These are phyloP conservation scores for Pegoplata infirma DNA, from an alignment of 2,888 invertebrate species.

Conservation along the genomic window DNA sequence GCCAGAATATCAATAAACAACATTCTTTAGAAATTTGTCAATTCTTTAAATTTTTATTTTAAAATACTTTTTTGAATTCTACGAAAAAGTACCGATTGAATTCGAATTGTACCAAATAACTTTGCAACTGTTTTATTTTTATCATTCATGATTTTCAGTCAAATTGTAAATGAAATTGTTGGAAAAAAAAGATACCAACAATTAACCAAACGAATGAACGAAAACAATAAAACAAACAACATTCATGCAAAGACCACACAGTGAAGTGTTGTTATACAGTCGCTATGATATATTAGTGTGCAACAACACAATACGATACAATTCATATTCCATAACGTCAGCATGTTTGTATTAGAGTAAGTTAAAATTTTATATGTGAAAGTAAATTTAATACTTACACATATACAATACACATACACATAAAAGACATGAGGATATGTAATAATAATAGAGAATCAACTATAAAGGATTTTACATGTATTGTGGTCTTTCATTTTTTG, in stretches of 20 bases:
- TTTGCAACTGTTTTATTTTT: no score
- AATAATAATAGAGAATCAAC: not conserved
- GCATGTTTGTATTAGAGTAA: no score
- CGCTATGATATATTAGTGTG: not conserved
- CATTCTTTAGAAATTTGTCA: no score
- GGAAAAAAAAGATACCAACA: conserved; percentile 15
- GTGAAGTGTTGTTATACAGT: not conserved
- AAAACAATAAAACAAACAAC: not conserved
- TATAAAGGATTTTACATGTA: not conserved
- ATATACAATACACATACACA: not conserved
- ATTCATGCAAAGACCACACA: not conserved
- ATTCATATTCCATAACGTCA: not conserved
- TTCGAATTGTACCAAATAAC: no score
- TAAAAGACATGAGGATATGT: not conserved
- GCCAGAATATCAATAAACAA: no score
- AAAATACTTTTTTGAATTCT: no score
- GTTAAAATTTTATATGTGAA: not conserved
- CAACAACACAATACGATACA: not conserved
- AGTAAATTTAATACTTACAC: no score
- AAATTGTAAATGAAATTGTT: conserved; percentile 11
- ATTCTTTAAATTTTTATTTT: no score
- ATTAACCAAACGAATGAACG: conserved; percentile 43
- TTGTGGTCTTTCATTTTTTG: not conserved
- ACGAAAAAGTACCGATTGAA: no score
- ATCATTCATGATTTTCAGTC: no score